Evolutionary conservation across 2,888 invertebrate genomes (phyloP), one percentile per base, ranked within the genome.

Genomic region (Archaeoteleia sp.): DNA sequence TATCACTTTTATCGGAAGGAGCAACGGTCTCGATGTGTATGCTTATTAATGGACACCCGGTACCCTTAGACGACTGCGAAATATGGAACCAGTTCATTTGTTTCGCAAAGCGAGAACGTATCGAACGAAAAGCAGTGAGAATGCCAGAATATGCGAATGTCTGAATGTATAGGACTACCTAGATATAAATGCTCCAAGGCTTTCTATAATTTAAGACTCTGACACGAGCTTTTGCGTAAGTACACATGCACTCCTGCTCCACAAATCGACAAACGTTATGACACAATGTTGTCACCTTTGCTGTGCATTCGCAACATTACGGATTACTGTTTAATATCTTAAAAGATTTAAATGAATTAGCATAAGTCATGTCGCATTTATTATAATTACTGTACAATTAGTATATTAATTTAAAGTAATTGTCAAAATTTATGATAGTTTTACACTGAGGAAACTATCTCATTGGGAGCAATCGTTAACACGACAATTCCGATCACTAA

Each of bases 1-100:
- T n/a, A n/a, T n/a, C n/a, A 78, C 68, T 71, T 75, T 78, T 78
- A 79, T 78, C 76, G 75, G 69, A 53, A 43, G 70, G 66, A 72
- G 35, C 71, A 75, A 76, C 73, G 40, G 29, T 29, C 15, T 30
- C 67, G 69, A 53, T 61, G 51, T 67, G 53, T 45, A 69, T 45
- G 68, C 73, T 74, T 76, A 75, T 76, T 77, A 76, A 77, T 73
- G 74, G 73, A 73, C 73, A 72, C 46, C 57, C 63, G 12, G 30
- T 43, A 39, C 53, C 66, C 34, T 43, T 30, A 34, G 57, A 46
- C 23, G 34, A 25, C 37, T 1, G 20, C 48, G 35, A 66, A 72
- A 65, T 62, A 72, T 66, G 43, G 30, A 32, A 25, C 42, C 23
- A 37, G 34, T 23, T 43, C 49, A 63, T 14, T 54, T 43, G 43